These are phyloP conservation scores for Mimumesa dahlbomi DNA, from an alignment of 2,888 invertebrate species.

Conservation along the genomic window DNA sequence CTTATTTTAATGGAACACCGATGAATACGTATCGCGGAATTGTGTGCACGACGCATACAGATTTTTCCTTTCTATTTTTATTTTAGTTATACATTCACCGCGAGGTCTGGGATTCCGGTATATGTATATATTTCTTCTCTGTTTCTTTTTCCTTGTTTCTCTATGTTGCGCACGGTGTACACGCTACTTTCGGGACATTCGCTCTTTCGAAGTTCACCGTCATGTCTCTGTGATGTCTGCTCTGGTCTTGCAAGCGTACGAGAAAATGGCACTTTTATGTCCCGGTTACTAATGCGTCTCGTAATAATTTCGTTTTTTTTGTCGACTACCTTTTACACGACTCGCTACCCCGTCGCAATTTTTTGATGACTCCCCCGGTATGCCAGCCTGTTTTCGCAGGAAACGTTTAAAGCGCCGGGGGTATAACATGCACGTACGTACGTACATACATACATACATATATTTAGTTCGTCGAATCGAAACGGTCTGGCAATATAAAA, in stretches of 20 bases:
- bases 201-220: conserved; percentile 68
- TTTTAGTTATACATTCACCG: neutral
- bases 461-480: too few relatives aligned
- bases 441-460: too few relatives aligned
- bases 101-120: conserved; percentile 10
- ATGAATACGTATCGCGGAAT: too few relatives aligned
- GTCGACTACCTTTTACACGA: conserved; percentile 40
- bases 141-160: neutral
- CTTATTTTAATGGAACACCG: conserved; percentile 8
- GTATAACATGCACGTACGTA: too few relatives aligned
- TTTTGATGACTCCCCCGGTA: conserved; percentile 9
- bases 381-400: neutral
- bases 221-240: conserved; percentile 67
- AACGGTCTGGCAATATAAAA: neutral
- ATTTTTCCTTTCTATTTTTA: neutral
- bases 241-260: conserved; percentile 55
- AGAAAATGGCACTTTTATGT: conserved; percentile 68
- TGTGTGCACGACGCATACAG: too few relatives aligned
- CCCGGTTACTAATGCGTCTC: conserved; percentile 62
- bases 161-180: conserved; percentile 2
- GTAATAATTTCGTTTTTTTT: conserved; percentile 60
- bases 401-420: neutral
- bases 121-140: neutral
- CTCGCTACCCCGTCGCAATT: conserved; percentile 38
- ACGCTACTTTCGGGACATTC: conserved; percentile 54